phyloP scores from a whole-genome alignment of 1,140 invertebrate genomes.

The Amyelois transitella region DNA sequence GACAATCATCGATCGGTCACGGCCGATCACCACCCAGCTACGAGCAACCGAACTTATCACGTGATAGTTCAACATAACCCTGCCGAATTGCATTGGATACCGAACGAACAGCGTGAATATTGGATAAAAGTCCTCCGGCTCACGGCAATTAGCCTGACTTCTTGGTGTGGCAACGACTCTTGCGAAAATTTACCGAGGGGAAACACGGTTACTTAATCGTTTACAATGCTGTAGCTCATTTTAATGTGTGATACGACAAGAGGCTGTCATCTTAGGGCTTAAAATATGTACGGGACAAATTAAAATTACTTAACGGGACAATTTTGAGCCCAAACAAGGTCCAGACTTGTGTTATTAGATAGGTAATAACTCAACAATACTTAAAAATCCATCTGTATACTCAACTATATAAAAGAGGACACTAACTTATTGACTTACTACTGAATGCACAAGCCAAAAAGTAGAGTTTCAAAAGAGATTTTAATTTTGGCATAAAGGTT shows the following conservation, averaged over 20 bases:
- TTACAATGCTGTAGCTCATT: slow-evolving; percentile 25
- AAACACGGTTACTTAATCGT: slow-evolving; percentile 50
- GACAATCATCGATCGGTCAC: slow-evolving; percentile 28
- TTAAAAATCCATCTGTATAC: too few species aligned
- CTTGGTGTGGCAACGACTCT: slow-evolving; percentile 44
- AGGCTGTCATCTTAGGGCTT: neutral
- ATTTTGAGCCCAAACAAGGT: too few species aligned
- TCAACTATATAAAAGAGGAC: too few species aligned
- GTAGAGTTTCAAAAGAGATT: too few species aligned
- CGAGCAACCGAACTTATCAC: slow-evolving; percentile 12
- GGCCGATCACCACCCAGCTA: slow-evolving; percentile 14
- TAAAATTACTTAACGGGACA: too few species aligned
- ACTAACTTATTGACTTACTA: too few species aligned
- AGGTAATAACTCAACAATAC: too few species aligned
- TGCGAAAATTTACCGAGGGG: slow-evolving; percentile 47
- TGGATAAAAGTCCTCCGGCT: slow-evolving; percentile 20
- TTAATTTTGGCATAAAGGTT: too few species aligned
- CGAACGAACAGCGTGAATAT: slow-evolving; percentile 24
- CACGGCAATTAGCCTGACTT: slow-evolving; percentile 36
- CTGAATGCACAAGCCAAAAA: too few species aligned
- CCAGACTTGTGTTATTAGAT: too few species aligned
- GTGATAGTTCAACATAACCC: slow-evolving; percentile 23
- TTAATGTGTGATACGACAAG: slow-evolving; percentile 5
- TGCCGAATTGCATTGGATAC: slow-evolving; percentile 22
- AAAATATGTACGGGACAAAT: neutral